Percentiles rank a stretch among this genome's conserved stretches.
Evolutionary conservation across 2,888 invertebrate species (phyloP).

Genomic region (Shargacucullia verbasci): DNA sequence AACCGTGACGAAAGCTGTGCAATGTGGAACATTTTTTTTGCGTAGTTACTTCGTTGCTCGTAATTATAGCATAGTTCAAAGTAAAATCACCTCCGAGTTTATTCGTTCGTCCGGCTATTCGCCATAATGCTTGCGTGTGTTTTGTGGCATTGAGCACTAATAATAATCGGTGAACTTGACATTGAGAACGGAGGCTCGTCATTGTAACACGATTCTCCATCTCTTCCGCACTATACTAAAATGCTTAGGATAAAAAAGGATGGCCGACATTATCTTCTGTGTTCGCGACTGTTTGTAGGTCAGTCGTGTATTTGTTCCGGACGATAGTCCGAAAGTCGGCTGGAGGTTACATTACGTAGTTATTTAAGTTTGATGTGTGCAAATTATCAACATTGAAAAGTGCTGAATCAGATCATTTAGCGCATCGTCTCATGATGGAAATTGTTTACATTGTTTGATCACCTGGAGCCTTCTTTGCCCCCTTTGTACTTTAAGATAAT

Average conservation of each 20-base stretch:
- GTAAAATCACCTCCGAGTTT: constrained; percentile 58
- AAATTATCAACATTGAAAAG: constrained; percentile 60
- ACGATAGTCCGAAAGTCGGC: constrained; percentile 88
- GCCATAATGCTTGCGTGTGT: constrained; percentile 83
- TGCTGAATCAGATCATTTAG: constrained; percentile 57
- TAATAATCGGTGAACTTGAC: constrained; percentile 89
- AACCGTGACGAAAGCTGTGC: constrained; percentile 7
- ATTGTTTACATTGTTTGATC: constrained; percentile 45
- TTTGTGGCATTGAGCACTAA: constrained; percentile 88
- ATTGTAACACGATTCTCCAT: constrained; percentile 80
- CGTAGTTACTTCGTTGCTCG: constrained; percentile 35
- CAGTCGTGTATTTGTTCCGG: constrained; percentile 88
- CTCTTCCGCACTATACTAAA: constrained; percentile 73
- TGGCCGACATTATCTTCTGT: constrained; percentile 77
- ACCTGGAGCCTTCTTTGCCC: constrained; percentile 43
- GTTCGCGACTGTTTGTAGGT: constrained; percentile 86
- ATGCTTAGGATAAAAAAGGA: constrained; percentile 74
- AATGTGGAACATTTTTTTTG: constrained; percentile 31
- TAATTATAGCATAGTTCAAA: constrained; percentile 53
- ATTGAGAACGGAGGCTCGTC: constrained; percentile 88
- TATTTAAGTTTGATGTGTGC: constrained; percentile 74
- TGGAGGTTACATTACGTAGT: constrained; percentile 86
- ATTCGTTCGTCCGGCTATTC: constrained; percentile 70
- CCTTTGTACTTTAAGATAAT: constrained; percentile 27
- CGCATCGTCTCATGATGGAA: constrained; percentile 46